Base-by-base conservation (phyloP, 1,140 invertebrate species). In the Hyposmocoma kahamanoa region DNA sequence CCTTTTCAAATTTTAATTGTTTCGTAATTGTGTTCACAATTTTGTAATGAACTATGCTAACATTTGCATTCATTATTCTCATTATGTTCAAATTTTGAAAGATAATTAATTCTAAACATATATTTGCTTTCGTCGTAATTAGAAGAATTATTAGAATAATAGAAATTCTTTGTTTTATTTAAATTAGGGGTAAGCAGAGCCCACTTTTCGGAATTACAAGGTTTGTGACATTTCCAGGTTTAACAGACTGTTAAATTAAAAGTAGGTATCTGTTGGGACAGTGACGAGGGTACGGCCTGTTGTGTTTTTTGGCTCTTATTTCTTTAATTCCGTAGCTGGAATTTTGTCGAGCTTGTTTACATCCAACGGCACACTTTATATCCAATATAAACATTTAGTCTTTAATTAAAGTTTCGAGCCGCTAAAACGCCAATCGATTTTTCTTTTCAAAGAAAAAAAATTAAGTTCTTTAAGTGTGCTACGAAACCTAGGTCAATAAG, bases 201-300 rank as follows among this genome's bases (percentile, higher is more conserved):
- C 5, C 5, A 26, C 24, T 26, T 47, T 42, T 3, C 22, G 13
- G 1, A 20, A 44, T 45, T 34, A 18, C 21, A 22, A 47, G 46
- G 43, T 47, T 46, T 34, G 52, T 53, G 43, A 59, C 50, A 53
- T 42, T 50, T 47, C 30, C 36, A 52, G 47, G 59, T 62, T 17
- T 57, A 62, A 58, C 57, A 47, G 60, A 54, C 42, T 56, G 50
- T 48, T 50, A 63, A 67, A 67, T 67, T 67, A 62, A 63, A 63
- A 60, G 64, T 51, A 54, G 47, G 38, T 53, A 62, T 53, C 45
- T 51, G 39, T 55, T 21, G 21, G 44, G 64, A 67, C 64, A 56
- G 50, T 67, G 64, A 67, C 50, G 44, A 67, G 54, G 60, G 64
- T 61, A 28, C 18, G 36, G 1, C 15, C 13, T 36, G 15, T 36